These are phyloP conservation scores for Aplysina aerophoba DNA, from an alignment of 37 sponge, comb jelly and placozoan species.

Conservation along the genomic window DNA sequence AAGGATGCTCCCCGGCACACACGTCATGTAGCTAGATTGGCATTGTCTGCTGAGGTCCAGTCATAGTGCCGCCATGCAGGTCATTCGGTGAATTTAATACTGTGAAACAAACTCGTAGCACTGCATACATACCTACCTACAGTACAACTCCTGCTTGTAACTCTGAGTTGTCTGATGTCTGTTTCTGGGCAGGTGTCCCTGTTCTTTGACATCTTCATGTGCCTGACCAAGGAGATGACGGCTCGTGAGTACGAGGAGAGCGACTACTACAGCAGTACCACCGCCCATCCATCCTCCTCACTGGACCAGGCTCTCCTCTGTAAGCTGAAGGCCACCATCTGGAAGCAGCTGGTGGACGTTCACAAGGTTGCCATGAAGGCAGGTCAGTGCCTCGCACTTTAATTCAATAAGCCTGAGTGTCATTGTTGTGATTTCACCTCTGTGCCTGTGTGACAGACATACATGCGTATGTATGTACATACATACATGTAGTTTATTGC, in stretches of 20 bases:
- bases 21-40: too few species aligned
- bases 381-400: too few species aligned
- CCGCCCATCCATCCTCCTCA: not conserved
- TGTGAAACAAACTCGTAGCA: too few species aligned
- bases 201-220: slow-evolving; percentile 88
- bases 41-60: too few species aligned
- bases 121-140: not conserved
- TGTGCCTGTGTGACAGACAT: too few species aligned
- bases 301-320: not conserved
- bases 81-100: too few species aligned
- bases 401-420: not conserved
- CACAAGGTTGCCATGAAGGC: slow-evolving; percentile 57
- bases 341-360: slow-evolving; percentile 51
- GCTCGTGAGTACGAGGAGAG: slow-evolving; percentile 61
- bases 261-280: slow-evolving; percentile 8
- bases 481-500: too few species aligned
- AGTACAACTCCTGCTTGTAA: too few species aligned
- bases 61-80: too few species aligned
- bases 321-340: slow-evolving; percentile 56
- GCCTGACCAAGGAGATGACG: slow-evolving; percentile 69
- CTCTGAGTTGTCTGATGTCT: too few species aligned
- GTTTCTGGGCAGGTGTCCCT: slow-evolving; percentile 77
- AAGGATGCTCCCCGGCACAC: too few species aligned
- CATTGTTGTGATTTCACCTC: not conserved
- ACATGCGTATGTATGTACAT: too few species aligned